Base-by-base conservation (phyloP, 30 jellyfish, hydroid and myxozoan genomes). In the Cassiopea andromeda region DNA sequence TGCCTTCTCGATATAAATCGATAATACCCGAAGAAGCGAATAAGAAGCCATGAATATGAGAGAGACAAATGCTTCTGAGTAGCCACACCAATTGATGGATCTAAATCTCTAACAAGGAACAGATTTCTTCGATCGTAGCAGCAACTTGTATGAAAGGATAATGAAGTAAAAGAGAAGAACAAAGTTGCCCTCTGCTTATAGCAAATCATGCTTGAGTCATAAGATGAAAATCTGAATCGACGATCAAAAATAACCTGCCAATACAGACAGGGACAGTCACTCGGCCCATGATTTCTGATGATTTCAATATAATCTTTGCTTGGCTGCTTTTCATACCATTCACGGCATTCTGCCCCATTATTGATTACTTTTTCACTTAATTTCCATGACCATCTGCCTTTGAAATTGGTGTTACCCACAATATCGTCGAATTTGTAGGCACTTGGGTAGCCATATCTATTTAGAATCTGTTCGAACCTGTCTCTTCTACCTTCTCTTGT, bases 341-440 rank as follows among this genome's bases (percentile, higher is more conserved):
- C 85, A 43, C 46, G 74, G 74, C 97, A 90, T n/a, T 57, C 43
- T 1, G 69, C 83, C 12, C 73, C 90, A 19, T 75, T 91, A 60
- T 74, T 83, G 17, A 73, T 85, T 8, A 69, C 14, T 38, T 76
- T 64, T 2, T 43, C 88, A 4, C 90, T 47, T 0, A 90, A 66
- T 66, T 27, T 27, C 38, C 38, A 27, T 27, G 38, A 27, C 38
- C 38, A 27, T 27, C 38, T 27, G 38, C 38, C 38, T 27, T 27
- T 27, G 38, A 27, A 27, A 27, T 27, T 27, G 38, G 38, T 27
- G 38, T 27, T 27, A 27, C 38, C 38, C 38, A 27, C 38, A 27
- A 27, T 27, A 27, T 27, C 38, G 38, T 27, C 38, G 38, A 27
- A 27, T 27, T 27, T 27, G 38, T 27, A 27, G 38, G 38, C 38